Percentiles rank a stretch among this genome's conserved stretches.
phyloP scores from a whole-genome alignment of 2,113 vertebrate species.

The Trichomycterus rosablanca region DNA sequence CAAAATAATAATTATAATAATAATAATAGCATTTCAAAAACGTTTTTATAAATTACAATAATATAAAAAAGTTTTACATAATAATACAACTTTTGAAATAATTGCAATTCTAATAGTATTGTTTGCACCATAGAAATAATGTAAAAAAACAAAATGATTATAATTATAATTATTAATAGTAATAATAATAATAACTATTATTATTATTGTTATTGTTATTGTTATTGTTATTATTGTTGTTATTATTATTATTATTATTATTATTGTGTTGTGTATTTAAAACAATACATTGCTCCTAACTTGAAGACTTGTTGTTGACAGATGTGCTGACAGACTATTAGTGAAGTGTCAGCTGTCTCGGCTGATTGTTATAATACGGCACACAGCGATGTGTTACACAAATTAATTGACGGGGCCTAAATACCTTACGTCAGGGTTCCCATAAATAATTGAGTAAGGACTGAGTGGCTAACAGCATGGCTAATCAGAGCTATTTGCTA shows the following conservation, averaged over 20 bases:
- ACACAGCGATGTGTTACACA: constrained; percentile 78
- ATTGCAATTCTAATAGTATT: too few relatives aligned
- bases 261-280: not conserved
- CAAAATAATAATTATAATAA: too few relatives aligned
- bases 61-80: too few relatives aligned
- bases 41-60: too few relatives aligned
- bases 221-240: constrained; percentile 12
- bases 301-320: constrained; percentile 25
- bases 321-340: constrained; percentile 81
- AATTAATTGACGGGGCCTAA: constrained; percentile 81
- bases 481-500: constrained; percentile 42
- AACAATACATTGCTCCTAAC: not conserved
- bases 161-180: not conserved
- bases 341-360: constrained; percentile 86
- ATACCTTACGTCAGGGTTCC: constrained; percentile 65
- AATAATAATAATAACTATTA: not conserved
- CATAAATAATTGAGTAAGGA: constrained; percentile 79
- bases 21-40: too few relatives aligned
- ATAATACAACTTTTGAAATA: too few relatives aligned
- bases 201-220: not conserved
- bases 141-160: too few relatives aligned
- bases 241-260: constrained; percentile 18
- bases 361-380: constrained; percentile 78
- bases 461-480: constrained; percentile 60
- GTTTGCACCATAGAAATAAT: too few relatives aligned